Conservation (phyloP, 2,113 vertebrate genomes). For the Alligator mississippiensis region DNA sequence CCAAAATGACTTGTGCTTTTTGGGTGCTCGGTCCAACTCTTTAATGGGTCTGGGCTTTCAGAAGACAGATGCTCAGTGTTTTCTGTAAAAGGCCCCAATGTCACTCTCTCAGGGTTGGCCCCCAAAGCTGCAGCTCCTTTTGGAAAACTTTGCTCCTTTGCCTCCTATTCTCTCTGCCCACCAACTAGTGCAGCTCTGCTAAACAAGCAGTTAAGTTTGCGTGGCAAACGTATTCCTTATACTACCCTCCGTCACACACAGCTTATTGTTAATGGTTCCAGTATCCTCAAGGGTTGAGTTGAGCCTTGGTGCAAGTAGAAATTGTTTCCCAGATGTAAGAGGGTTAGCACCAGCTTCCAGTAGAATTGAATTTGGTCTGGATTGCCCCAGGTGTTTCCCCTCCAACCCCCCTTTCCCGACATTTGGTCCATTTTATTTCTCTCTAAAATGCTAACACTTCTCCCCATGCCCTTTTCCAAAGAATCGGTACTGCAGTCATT, state of each 20-base stretch:
- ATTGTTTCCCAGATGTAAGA: neutral
- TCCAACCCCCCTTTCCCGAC: neutral
- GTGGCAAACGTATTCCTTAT: neutral
- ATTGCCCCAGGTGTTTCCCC: neutral
- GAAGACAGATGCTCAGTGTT: neutral
- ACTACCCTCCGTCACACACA: too few species aligned
- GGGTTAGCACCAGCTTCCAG: neutral
- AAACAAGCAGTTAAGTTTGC: neutral
- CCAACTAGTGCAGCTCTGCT: neutral
- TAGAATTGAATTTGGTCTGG: neutral
- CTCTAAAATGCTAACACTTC: too few species aligned
- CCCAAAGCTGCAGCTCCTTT: neutral
- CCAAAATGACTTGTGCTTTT: neutral
- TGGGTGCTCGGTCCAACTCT: too few species aligned
- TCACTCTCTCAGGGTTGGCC: neutral
- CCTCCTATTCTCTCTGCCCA: neutral
- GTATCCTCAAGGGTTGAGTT: neutral
- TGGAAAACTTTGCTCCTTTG: neutral
- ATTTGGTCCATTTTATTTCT: neutral
- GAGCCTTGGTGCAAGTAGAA: neutral
- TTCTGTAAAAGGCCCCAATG: neutral
- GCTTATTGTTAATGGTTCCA: neutral
- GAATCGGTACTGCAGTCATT: too few species aligned
- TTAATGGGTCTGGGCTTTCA: too few species aligned
- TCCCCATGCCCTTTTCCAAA: neutral